Evolutionary conservation across 2,888 invertebrate species (phyloP).

Genomic region (Xestia rhomboidea): DNA sequence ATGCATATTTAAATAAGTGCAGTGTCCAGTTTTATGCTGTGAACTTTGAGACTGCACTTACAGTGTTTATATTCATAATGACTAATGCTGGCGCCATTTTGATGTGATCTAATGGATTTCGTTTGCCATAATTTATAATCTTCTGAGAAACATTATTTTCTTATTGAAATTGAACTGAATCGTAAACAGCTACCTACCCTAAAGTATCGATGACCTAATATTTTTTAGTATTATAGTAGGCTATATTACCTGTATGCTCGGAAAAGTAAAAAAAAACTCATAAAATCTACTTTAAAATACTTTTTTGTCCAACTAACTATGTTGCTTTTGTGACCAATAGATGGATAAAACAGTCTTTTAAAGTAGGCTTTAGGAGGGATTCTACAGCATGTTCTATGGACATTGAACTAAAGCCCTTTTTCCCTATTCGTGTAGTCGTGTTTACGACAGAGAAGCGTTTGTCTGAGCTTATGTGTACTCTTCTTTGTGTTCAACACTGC

Average conservation of each 20-base stretch:
- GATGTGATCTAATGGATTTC: neutral
- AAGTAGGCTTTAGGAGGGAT: neutral
- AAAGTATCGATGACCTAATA: neutral
- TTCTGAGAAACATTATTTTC: neutral
- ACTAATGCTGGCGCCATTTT: conserved; percentile 10
- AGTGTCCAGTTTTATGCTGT: conserved; percentile 18
- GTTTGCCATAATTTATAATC: neutral
- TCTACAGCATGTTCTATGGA: neutral
- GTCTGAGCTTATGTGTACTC: conserved; percentile 41
- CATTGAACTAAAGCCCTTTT: neutral
- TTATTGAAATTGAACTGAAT: neutral
- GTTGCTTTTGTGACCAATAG: neutral
- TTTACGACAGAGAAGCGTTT: conserved; percentile 15
- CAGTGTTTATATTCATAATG: neutral
- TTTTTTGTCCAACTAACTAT: neutral
- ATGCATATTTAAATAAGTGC: conserved; percentile 30
- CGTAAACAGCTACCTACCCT: neutral
- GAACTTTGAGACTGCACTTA: conserved; percentile 14
- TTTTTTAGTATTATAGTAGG: neutral
- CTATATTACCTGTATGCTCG: neutral
- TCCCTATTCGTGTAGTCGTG: neutral
- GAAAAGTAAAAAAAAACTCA: neutral
- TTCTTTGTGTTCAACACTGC: conserved; percentile 49
- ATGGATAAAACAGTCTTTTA: neutral
- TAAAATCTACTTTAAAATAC: neutral